Evolutionary conservation across 2,888 invertebrate species (phyloP), one percentile per base, ranked within the genome.

Genomic region (Yponomeuta cagnagella): DNA sequence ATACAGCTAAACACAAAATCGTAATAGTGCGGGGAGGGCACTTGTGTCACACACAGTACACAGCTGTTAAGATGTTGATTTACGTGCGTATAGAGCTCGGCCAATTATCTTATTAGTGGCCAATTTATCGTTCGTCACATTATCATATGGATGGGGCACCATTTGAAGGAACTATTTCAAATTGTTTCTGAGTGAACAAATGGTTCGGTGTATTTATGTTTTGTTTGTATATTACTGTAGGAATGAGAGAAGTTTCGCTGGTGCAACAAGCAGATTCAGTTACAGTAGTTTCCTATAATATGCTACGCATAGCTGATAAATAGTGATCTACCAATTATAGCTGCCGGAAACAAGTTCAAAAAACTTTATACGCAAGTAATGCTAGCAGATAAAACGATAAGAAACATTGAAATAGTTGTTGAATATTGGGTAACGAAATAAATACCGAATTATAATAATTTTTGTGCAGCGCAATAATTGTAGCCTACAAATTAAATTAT

Each of bases 41-140:
- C 33, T 71, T 68, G n/a, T 68, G 71, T 63, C 8, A 23, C 37
- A 48, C n/a, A 63, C 66, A 48, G 66, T 71, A 72, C 79, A 77
- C 88, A 88, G 87, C 87, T 89, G 89, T 89, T 89, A 83, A 86
- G 85, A 88, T 85, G 89, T 90, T 90, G 92, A 90, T 91, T 90
- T 90, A 91, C 85, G 88, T 85, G 82, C 81, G 84, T 85, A 88
- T 86, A 87, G 85, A 87, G 85, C 85, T 80, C 83, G 81, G 80
- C 84, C 90, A 90, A 91, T 92, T 92, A 91, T 91, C 88, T 90
- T 91, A 91, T 91, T 91, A 90, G 88, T 85, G 85, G 84, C 81
- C 89, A 89, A 91, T 91, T 90, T 90, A 91, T 90, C 82, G 90
- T 85, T 88, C 87, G 80, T 86, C 87, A 86, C 88, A 90, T 90